Percentiles rank a stretch among this genome's conserved stretches.
Conservation (phyloP, 2,797 vertebrate species). For the Nyctibius grandis region DNA sequence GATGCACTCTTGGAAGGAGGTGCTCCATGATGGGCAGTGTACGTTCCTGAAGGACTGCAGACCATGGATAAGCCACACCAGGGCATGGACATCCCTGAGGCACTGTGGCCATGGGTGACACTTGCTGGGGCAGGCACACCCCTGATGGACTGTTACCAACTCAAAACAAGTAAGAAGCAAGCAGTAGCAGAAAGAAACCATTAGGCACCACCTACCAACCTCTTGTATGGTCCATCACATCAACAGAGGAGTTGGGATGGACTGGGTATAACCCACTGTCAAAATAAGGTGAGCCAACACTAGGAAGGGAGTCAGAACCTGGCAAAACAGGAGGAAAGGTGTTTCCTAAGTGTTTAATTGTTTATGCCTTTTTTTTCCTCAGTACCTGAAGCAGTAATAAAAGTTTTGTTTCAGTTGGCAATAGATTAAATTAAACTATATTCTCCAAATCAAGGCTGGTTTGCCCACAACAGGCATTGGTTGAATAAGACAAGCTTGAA, state of each 20-base stretch:
- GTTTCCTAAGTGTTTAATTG: not conserved
- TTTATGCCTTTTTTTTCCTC: not conserved
- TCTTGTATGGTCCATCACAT: not conserved
- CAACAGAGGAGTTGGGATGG: not conserved
- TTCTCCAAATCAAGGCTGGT: not conserved
- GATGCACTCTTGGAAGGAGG: not conserved
- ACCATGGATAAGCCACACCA: not conserved
- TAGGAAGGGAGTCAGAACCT: not conserved
- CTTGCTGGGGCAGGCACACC: not conserved
- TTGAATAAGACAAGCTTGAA: not conserved
- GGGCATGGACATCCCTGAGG: not conserved
- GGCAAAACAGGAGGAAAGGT: not conserved
- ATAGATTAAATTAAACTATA: not conserved
- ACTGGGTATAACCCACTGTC: not conserved
- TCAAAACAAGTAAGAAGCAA: not conserved
- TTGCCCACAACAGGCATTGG: not conserved
- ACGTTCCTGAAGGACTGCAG: not conserved
- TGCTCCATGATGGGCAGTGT: fast-evolving
- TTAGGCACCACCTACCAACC: not conserved
- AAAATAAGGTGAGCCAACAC: not conserved
- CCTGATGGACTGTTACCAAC: not conserved
- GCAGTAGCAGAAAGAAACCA: not conserved
- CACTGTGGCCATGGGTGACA: not conserved
- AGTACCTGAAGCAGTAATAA: not conserved
- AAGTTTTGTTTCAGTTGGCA: not conserved